Conservation (phyloP, 1,140 invertebrate genomes). For the Drosophila sp. region DNA sequence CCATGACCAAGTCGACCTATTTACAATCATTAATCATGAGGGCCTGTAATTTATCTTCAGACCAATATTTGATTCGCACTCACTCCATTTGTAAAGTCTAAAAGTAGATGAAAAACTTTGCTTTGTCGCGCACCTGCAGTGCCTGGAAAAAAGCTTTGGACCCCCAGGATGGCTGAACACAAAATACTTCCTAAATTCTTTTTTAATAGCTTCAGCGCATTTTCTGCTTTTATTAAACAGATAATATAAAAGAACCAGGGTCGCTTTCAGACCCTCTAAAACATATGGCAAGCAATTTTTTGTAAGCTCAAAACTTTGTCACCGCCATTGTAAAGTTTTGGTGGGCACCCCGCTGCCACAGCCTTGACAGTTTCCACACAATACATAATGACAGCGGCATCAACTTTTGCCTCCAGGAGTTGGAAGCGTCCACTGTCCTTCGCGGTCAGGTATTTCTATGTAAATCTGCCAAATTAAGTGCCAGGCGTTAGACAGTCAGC, state of each 20-base stretch:
- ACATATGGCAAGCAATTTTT: conserved; percentile 68
- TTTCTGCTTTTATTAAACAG: conserved; percentile 77
- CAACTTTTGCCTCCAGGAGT: conserved; percentile 60
- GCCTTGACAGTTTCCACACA: background rate
- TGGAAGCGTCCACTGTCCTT: background rate
- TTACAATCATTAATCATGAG: conserved; percentile 77
- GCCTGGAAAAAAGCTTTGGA: conserved; percentile 54
- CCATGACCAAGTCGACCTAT: conserved; percentile 46
- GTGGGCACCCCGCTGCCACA: background rate
- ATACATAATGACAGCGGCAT: conserved; percentile 27
- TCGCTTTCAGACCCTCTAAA: conserved; percentile 28
- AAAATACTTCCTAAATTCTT: conserved; percentile 79
- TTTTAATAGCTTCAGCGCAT: conserved; percentile 83
- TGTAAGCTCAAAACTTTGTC: conserved; percentile 67
- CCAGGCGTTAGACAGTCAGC: too few species aligned
- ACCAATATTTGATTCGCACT: conserved; percentile 51
- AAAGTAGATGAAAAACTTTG: conserved; percentile 12
- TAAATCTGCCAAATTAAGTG: too few species aligned
- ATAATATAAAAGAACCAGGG: conserved; percentile 5
- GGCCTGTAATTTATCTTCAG: conserved; percentile 77
- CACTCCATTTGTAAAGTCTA: background rate
- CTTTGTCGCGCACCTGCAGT: conserved; percentile 38
- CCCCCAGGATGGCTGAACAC: conserved; percentile 39
- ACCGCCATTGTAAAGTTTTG: conserved; percentile 63
- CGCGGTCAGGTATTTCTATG: too few species aligned